These are phyloP conservation scores for Actinia equina DNA, from an alignment of 64 coral and sea anemone species.

Conservation along the genomic window DNA sequence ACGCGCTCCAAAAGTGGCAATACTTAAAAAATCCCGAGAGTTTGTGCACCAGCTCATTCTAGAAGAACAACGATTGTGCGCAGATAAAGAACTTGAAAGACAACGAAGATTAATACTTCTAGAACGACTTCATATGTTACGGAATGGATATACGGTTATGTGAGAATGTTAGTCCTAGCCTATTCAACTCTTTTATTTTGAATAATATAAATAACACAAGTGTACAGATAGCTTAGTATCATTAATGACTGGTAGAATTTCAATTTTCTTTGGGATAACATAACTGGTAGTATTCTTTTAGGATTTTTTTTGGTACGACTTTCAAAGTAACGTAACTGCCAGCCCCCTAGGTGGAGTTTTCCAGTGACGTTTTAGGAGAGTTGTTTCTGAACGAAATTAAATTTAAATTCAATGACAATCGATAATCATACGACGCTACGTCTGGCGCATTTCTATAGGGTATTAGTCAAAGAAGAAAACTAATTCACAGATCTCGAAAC, in stretches of 20 bases:
- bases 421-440: not conserved
- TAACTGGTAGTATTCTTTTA: not conserved
- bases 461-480: not conserved
- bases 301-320: not conserved
- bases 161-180: not conserved
- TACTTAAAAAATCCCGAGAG: constrained; percentile 96
- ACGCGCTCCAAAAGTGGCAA: constrained; percentile 92
- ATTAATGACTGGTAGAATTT: not conserved
- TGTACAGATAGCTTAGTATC: not conserved
- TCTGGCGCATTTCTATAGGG: constrained; percentile 21
- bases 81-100: constrained; percentile 90
- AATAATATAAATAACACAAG: not conserved
- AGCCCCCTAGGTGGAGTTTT: constrained; percentile 7
- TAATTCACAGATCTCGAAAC: not conserved
- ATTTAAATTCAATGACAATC: constrained; percentile 29
- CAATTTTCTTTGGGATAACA: not conserved
- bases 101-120: constrained; percentile 80
- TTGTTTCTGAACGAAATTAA: constrained; percentile 30
- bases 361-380: constrained; percentile 7
- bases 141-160: constrained; percentile 67
- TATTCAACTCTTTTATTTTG: not conserved
- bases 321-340: constrained; percentile 2
- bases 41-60: constrained; percentile 77
- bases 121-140: constrained; percentile 59
- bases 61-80: constrained; percentile 81